Conservation (phyloP, 2,113 vertebrate genomes). For the Antigone vipio region DNA sequence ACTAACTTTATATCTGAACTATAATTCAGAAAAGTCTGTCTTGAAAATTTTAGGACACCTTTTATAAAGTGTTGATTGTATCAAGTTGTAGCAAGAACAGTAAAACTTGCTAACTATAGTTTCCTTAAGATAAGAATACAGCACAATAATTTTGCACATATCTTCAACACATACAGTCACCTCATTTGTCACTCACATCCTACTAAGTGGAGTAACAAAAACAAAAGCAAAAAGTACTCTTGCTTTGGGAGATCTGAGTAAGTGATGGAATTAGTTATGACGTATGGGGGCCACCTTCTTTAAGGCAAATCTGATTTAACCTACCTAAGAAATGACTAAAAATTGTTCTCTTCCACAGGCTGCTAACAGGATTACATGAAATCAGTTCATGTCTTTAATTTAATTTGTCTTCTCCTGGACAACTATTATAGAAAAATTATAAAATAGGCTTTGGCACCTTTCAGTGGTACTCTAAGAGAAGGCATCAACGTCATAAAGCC, state of each 20-base stretch:
- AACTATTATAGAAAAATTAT: not conserved
- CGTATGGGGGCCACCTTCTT: not conserved
- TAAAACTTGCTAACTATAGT: not conserved
- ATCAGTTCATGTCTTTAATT: not conserved
- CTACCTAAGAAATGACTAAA: not conserved
- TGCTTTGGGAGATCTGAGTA: not conserved
- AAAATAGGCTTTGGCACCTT: not conserved
- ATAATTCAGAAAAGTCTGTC: not conserved
- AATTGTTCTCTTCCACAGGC: not conserved
- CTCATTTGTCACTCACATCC: not conserved
- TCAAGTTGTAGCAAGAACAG: not conserved
- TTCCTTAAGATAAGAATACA: not conserved
- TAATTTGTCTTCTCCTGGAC: not conserved
- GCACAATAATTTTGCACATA: not conserved
- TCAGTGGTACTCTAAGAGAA: not conserved
- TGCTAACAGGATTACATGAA: not conserved
- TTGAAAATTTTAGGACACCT: not conserved
- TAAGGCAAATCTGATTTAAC: not conserved
- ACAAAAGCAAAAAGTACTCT: not conserved
- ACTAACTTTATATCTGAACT: not conserved
- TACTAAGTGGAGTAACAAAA: not conserved
- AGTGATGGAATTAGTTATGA: not conserved
- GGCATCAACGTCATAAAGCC: not conserved
- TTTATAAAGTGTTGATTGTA: not conserved
- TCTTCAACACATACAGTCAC: not conserved